Base-by-base conservation (phyloP, 2,113 vertebrate species). In the Elaphurus davidianus region DNA sequence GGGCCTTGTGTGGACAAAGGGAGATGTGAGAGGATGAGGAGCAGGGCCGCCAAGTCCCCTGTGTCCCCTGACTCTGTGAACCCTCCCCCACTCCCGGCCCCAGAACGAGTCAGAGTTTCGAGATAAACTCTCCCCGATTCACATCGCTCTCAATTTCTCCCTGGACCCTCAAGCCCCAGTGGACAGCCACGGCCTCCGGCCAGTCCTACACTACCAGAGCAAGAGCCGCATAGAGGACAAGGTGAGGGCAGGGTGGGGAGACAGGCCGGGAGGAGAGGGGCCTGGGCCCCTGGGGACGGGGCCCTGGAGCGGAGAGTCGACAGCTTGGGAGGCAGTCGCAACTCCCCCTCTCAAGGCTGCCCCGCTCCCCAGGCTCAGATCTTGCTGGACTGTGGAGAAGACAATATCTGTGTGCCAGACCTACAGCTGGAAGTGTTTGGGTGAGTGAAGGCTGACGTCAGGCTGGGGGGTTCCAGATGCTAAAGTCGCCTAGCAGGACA, bases 361-460 rank as follows among this genome's bases (percentile, higher is more conserved):
- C 94, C 81, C 83, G 23, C 17, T 90, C 95, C 59, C 59, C 94
- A 99, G 99, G 99, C 99, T 85, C 99, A 99, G 97, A 99, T 99
- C 97, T 98, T 99, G 98, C 98, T 99, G 98, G 99, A 99, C 98
- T 99, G 99, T 55, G 99, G 99, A 3, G 99, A 99, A 52, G 99
- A 99, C 98, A 99, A 99, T 98, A 99, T 99, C 98, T 99, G 99
- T 82, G 99, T 99, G 71, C 99, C 99, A 74, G 99, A 99, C 97
- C 98, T 99, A 62, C 99, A 99, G 98, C 99, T 99, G 82, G 98
- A 99, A 36, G 99, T 99, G 43, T 98, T 98, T 7, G 99, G 99
- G 99, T 99, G 98, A 99, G 99, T 98, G 43, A 40, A 36, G 82
- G 23, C 55, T 36, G 47, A 33, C 45, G 64, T 87, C 78, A 43